Base-by-base conservation (phyloP, 1,140 invertebrate species). In the Oscheius sp. region DNA sequence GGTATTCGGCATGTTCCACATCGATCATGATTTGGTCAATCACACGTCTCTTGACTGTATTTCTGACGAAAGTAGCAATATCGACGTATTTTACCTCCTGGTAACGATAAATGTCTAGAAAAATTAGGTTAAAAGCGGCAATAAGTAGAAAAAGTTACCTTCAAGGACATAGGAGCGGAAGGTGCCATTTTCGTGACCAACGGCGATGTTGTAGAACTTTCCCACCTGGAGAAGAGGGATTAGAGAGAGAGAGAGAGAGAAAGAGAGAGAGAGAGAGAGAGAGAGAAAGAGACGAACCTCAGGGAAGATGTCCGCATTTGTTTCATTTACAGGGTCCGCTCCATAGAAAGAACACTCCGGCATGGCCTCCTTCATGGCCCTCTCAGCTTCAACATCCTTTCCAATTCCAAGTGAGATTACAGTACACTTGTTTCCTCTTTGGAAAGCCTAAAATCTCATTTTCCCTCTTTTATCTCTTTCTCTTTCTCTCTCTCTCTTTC, bases 21-120 rank as follows among this genome's bases (percentile, higher is more conserved):
- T 71, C 69, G 13, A 71, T 45, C 69, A 71, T 64, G 1, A 71
- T 20, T 62, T 71, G 69, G 28, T 71, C 69, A n/a, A 71, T 64
- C 10, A 58, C 38, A 13, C 26, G 4, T 20, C 20, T 31, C 23
- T 64, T 55, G 2, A 64, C 59, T 45, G 63, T 46, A 29, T 34
- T 35, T 62, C 42, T 71, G 18, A 71, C 58, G 35, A 71, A 71
- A 23, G 62, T 71, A 29, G 42, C 69, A 4, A 71, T n/a, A 52
- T 71, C 69, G 2, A 71, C 36, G 4, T 42, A 61, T n/a, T 61
- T 28, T 2, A 71, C 62, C 26, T 71, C 69, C 42, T 64, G 69
- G 36, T 71, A 65, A 20, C 69, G 35, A 38, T 71, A 71, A 23
- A 71, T 71, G 15, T 71, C 69, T 63, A 34, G 13, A 45, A 63